phyloP scores from a whole-genome alignment of 1,140 invertebrate species.

The Bombyx mori region DNA sequence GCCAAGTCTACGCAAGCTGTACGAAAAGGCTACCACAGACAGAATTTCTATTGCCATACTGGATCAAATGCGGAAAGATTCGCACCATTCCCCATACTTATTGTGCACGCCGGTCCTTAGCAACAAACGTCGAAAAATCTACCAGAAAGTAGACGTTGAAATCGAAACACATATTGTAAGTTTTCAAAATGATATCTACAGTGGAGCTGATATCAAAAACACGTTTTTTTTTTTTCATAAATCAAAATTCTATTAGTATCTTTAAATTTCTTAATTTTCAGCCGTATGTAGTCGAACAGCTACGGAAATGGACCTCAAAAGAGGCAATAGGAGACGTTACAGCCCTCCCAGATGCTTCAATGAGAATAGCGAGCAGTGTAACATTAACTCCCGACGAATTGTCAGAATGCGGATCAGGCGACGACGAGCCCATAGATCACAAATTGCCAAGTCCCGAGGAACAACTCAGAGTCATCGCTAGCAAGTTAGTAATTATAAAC shows the following conservation, averaged over 20 bases:
- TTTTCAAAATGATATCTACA: constrained; percentile 18
- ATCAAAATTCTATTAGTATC: neutral
- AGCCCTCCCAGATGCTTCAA: constrained; percentile 81
- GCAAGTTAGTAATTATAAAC: constrained; percentile 75
- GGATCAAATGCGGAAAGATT: constrained; percentile 71
- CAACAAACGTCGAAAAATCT: constrained; percentile 76
- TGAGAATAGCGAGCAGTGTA: constrained; percentile 66
- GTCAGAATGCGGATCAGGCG: constrained; percentile 70
- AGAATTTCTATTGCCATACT: constrained; percentile 61
- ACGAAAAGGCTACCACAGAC: constrained; percentile 78
- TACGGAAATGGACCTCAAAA: constrained; percentile 86
- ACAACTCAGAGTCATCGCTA: constrained; percentile 82
- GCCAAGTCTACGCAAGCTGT: constrained; percentile 77
- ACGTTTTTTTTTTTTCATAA: neutral
- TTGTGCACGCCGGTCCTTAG: constrained; percentile 85
- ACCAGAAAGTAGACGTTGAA: constrained; percentile 81
- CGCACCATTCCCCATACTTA: constrained; percentile 72
- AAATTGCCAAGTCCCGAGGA: constrained; percentile 87
- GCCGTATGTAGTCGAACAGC: constrained; percentile 84
- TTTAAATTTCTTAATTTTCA: constrained; percentile 49
- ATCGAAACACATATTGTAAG: constrained; percentile 91
- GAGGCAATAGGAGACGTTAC: constrained; percentile 88
- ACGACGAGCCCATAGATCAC: constrained; percentile 83
- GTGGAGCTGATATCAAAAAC: neutral
- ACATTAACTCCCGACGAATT: constrained; percentile 68